phyloP scores from a whole-genome alignment of 2,113 vertebrate species.

The Chunga burmeisteri region DNA sequence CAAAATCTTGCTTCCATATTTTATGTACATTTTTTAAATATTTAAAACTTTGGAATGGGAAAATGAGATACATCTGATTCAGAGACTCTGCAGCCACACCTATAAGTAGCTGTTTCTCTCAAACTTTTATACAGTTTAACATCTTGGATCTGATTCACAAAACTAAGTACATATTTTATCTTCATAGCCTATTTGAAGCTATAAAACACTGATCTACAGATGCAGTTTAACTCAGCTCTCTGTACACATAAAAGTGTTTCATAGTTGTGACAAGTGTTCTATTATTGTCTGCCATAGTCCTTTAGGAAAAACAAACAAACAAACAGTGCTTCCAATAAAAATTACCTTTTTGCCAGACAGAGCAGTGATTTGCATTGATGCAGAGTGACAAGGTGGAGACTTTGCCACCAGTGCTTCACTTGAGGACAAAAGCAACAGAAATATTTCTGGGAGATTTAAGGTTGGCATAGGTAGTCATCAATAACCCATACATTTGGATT shows the following conservation, averaged over 20 bases:
- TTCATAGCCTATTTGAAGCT: not conserved
- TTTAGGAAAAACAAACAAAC: not conserved
- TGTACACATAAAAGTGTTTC: slow-evolving; percentile 1
- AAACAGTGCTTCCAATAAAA: not conserved
- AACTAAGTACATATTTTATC: not conserved
- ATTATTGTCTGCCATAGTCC: not conserved
- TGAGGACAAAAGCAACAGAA: not conserved
- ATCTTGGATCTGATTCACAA: not conserved
- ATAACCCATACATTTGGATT: not conserved
- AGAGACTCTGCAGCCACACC: not conserved
- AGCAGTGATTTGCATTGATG: not conserved
- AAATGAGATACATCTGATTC: not conserved
- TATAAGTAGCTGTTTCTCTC: not conserved
- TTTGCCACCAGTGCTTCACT: not conserved
- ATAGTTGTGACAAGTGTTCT: not conserved
- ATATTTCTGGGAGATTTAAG: not conserved
- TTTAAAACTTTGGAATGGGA: not conserved
- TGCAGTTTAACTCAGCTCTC: not conserved
- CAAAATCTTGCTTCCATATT: not conserved
- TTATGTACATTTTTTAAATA: not conserved
- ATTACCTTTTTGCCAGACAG: not conserved
- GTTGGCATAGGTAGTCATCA: not conserved
- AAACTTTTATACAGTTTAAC: slow-evolving; percentile 2
- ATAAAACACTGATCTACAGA: not conserved
- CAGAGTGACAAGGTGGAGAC: not conserved